These are phyloP conservation scores for Stegodyphus mimosarum DNA, from an alignment of 1,140 invertebrate genomes.

Conservation along the genomic window DNA sequence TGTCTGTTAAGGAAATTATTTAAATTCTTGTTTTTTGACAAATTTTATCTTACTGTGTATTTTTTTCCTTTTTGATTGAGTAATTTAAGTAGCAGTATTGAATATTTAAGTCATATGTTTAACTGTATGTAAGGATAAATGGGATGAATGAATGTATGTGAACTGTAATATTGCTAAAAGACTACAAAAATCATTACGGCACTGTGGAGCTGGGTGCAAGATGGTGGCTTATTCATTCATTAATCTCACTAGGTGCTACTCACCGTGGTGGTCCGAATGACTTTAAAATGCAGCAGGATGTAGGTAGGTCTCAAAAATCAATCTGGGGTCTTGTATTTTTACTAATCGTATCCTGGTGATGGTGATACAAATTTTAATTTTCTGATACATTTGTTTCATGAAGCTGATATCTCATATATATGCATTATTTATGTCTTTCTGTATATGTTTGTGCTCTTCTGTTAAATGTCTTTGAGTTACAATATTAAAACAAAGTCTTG, in stretches of 20 bases:
- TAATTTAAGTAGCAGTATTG: no score
- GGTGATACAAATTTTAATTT: background rate
- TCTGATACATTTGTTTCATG: no score
- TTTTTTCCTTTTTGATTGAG: no score
- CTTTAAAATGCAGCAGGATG: constrained; percentile 59
- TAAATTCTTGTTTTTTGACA: no score
- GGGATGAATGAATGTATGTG: background rate
- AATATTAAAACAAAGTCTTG: no score
- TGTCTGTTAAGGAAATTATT: no score
- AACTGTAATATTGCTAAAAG: constrained; percentile 2
- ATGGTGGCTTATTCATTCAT: constrained; percentile 51
- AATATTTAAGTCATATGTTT: background rate
- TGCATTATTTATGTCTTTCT: no score
- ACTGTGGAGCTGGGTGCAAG: constrained; percentile 29
- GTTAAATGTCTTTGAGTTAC: no score
- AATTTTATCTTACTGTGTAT: no score
- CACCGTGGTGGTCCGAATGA: constrained; percentile 53
- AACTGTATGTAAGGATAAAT: background rate
- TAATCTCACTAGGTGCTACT: constrained; percentile 58
- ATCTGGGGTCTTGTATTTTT: constrained; percentile 9
- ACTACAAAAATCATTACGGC: constrained; percentile 27
- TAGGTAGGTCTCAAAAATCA: constrained; percentile 56
- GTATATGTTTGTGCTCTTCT: no score
- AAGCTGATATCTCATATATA: no score
- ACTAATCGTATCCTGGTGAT: constrained; percentile 25